Base-by-base conservation (phyloP, 2,888 invertebrate genomes). In the Netelia melanura region DNA sequence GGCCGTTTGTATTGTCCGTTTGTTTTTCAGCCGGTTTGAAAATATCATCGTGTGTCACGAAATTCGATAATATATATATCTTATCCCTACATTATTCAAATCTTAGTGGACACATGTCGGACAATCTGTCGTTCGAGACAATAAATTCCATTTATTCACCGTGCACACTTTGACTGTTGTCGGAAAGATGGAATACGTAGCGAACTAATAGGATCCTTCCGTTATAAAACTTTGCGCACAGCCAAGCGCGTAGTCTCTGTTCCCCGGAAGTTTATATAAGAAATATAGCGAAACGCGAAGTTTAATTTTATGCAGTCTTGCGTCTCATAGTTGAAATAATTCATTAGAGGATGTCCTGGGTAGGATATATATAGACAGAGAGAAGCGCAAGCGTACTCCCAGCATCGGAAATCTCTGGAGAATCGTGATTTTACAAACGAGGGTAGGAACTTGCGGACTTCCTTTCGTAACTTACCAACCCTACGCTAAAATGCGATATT, bases 281-380 rank as follows among this genome's bases (percentile, higher is more conserved):
- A 67, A 44, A 80, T 72, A 78, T 64, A 77, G 75, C 62, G 48
- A 58, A 85, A 75, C 76, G 68, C 54, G 68, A 72, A 85, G 74
- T 85, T 81, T 85, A 85, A 86, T 86, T 86, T 85, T 85, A 86
- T 85, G 85, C 86, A 85, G 62, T 68, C 71, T 77, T 75, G 62
- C 75, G 61, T 74, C 76, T 83, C 68, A 68, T 81, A 68, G 83
- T 81, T 17, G 79, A 83, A 85, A 83, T 86, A 86, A 86, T 86
- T 86, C 81, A 86, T 86, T 81, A 79, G 79, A 72, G 70, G 21
- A 75, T 58, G 62, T 54, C 74, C n/a, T 25, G 71, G 67, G 23
- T 72, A 8, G 17, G n/a, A 54, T 79, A 44, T 76, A 75, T 62
- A 38, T 62, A 65, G 64, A 64, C 11, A 58, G 62, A 71, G 64